phyloP scores from a whole-genome alignment of 2,888 invertebrate species.

The Rhyacophila evoluta region DNA sequence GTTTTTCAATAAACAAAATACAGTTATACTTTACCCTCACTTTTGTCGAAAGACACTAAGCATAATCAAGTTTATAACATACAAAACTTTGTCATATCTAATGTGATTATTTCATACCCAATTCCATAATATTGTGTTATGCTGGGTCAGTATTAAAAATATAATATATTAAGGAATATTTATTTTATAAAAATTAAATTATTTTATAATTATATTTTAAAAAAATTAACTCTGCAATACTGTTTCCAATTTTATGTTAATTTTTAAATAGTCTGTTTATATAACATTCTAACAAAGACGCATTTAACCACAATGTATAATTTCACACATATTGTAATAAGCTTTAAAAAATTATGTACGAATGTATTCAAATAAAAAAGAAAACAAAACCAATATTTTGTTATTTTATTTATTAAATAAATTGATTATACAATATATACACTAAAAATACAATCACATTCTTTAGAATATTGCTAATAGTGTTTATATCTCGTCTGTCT shows the following conservation, averaged over 20 bases:
- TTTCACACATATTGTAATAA: too few relatives aligned
- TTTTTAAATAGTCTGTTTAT: background rate
- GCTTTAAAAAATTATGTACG: conserved; percentile 10
- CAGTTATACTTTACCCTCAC: too few relatives aligned
- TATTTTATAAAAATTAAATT: background rate
- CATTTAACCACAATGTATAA: background rate
- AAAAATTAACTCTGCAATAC: too few relatives aligned
- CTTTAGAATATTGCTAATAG: background rate
- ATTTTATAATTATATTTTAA: background rate
- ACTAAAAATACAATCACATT: background rate
- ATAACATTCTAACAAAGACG: background rate
- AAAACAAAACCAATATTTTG: background rate
- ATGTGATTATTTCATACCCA: background rate
- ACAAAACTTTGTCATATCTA: background rate
- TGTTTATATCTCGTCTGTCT: conserved; percentile 5
- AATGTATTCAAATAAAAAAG: background rate
- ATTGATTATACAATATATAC: conserved; percentile 2
- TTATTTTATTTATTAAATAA: background rate
- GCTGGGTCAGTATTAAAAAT: background rate
- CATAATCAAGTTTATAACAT: too few relatives aligned
- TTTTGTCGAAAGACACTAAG: too few relatives aligned
- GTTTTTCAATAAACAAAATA: too few relatives aligned
- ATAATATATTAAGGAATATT: background rate
- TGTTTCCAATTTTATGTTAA: background rate
- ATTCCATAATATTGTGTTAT: background rate